A percentile compares a stretch with the other conserved stretches of the same genome.
Evolutionary conservation across 2,113 vertebrate species (phyloP).

Genomic region (Elanus axillaris): DNA sequence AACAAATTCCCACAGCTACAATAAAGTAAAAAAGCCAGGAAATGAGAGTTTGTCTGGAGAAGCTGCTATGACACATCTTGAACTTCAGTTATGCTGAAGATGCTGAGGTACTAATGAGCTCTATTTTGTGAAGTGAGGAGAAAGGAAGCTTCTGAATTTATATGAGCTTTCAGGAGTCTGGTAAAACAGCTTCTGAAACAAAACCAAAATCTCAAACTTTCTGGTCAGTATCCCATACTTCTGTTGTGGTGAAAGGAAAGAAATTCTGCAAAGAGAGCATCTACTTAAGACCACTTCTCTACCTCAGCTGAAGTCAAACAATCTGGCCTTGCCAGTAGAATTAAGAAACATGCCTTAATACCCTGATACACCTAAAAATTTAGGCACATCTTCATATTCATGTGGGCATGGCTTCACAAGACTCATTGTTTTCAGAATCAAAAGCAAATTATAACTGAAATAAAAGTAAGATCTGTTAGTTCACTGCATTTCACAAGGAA

Average conservation of each 20-base stretch:
- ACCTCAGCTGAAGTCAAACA: background rate
- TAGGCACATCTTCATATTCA: background rate
- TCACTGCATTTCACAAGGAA: slow-evolving; percentile 33
- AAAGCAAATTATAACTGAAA: background rate
- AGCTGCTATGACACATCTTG: slow-evolving; percentile 30
- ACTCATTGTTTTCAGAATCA: background rate
- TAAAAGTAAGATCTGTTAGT: slow-evolving; percentile 52
- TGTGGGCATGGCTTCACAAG: background rate
- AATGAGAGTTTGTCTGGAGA: slow-evolving; percentile 51
- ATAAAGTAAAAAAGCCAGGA: slow-evolving; percentile 61
- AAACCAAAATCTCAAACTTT: background rate
- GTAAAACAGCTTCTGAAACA: background rate
- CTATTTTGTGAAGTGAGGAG: background rate
- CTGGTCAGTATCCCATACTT: background rate
- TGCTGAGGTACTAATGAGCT: background rate
- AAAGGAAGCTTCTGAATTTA: background rate
- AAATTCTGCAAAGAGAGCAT: background rate
- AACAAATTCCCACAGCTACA: slow-evolving; percentile 67
- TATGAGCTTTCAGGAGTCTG: background rate
- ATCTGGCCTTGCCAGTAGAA: background rate
- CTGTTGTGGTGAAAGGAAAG: background rate
- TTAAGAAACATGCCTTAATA: background rate
- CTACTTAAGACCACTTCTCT: background rate
- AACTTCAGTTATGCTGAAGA: background rate
- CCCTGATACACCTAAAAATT: background rate